Evolutionary conservation across 2,113 vertebrate species (phyloP), one percentile per base, ranked within the genome.

Genomic region (Callopanchax toddi): DNA sequence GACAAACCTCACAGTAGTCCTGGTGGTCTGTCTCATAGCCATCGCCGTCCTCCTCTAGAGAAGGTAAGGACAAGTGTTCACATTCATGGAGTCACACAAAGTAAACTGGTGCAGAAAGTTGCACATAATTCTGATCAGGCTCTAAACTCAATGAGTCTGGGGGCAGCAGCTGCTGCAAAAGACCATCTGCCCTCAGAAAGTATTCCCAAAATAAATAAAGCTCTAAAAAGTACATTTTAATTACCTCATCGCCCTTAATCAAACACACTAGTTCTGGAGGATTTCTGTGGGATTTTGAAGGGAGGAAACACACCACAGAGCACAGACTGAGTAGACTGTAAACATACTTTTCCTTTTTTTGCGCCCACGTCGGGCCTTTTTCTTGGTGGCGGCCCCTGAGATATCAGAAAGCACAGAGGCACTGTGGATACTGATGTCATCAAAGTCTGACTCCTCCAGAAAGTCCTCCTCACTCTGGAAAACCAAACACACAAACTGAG

Each of bases 1-100:
- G 96, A 90, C 97, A 99, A 76, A 99, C 97, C 87, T 99, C 97
- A 0, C 97, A 99, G 92, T 98, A 99, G 87, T 99, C 97, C 92
- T 99, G 97, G 85, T 99, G 97, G 87, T 99, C 97, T 0, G 97
- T 99, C 92, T 99, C 97, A 0, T 99, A 99, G 4, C 97, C 97
- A 0, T 99, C 97, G 0, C 96, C 97, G 0, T 99, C 97, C 36
- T 98, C 97, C 1, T 89, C 97, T 96, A 86, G 44, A 84, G 56
- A 57, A 79, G 67, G 63, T 6, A 12, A 43, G 40, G 16, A 64
- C 22, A 50, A 9, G 44, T 43, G 34, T 32, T 18, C 2, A 32
- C 26, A 18, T 16, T 2, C 13, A 39, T 22, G 21, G 17, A 45
- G 3, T 17, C 37, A 8, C 37, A 8, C 51, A 21, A 16, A 32